A percentile compares a stretch with the other conserved stretches of the same genome.
These are phyloP conservation scores for Sardinella longiceps DNA, from an alignment of 2,797 vertebrate genomes.

Conservation along the genomic window DNA sequence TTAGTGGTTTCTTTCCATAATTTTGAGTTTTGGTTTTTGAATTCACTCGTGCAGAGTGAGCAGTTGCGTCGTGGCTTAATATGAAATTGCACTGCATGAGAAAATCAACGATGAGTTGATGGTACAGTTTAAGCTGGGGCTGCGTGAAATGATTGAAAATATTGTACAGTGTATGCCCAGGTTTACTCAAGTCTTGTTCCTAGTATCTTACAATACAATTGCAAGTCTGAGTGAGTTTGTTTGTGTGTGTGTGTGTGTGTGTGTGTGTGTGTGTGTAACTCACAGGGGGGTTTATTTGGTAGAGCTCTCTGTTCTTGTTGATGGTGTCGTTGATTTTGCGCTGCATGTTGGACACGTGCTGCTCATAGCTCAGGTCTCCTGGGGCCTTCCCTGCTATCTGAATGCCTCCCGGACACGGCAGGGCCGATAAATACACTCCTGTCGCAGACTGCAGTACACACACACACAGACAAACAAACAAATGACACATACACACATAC, in stretches of 20 bases:
- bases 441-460: slow-evolving; percentile 86
- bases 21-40: no score
- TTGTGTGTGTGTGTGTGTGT: slow-evolving; percentile 27
- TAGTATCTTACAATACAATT: neutral
- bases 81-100: no score
- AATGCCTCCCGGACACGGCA: slow-evolving; percentile 91
- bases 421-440: slow-evolving; percentile 90
- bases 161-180: no score
- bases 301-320: slow-evolving; percentile 92
- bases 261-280: slow-evolving; percentile 59
- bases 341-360: slow-evolving; percentile 92
- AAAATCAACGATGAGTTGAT: no score
- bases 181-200: no score
- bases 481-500: neutral
- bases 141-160: no score
- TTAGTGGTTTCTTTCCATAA: no score
- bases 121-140: no score
- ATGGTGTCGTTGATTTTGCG: slow-evolving; percentile 98
- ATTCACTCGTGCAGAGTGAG: no score
- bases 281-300: slow-evolving; percentile 93
- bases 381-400: slow-evolving; percentile 95
- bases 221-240: slow-evolving; percentile 4
- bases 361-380: slow-evolving; percentile 89
- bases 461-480: slow-evolving; percentile 17
- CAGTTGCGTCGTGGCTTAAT: no score